A percentile compares a stretch with the other conserved stretches of the same genome.
phyloP scores from a whole-genome alignment of 2,113 vertebrate species.

The Lonchura striata region DNA sequence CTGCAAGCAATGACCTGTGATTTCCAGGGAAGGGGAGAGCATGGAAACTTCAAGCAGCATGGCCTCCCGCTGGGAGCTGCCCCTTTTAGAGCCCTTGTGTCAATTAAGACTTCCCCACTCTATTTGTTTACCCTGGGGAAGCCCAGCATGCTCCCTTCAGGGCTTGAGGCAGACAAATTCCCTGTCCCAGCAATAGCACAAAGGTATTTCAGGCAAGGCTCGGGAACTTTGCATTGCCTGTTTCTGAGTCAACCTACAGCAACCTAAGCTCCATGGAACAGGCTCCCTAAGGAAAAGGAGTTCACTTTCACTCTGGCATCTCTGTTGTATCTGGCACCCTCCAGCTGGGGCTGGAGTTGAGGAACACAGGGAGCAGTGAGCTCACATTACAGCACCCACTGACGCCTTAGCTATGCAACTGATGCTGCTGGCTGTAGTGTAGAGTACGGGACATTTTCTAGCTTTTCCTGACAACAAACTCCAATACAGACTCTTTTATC shows the following conservation, averaged over 20 bases:
- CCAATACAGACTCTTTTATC: not conserved
- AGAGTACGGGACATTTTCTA: not conserved
- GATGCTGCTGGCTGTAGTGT: not conserved
- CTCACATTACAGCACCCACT: not conserved
- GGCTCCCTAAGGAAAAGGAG: not conserved
- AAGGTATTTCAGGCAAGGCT: not conserved
- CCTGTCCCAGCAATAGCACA: not conserved
- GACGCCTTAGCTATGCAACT: not conserved
- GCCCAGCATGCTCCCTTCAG: not conserved
- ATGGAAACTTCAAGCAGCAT: slow-evolving; percentile 34
- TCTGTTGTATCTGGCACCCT: not conserved
- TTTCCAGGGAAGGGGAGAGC: slow-evolving; percentile 33
- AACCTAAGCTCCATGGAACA: not conserved
- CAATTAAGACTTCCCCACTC: slow-evolving; percentile 53
- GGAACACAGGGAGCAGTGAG: not conserved
- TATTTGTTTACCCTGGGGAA: slow-evolving; percentile 56
- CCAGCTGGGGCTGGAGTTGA: not conserved
- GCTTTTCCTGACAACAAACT: not conserved
- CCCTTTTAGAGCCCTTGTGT: slow-evolving; percentile 59
- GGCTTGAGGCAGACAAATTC: not conserved
- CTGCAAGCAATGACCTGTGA: slow-evolving; percentile 44
- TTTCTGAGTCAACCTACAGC: not conserved
- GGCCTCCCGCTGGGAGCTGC: slow-evolving; percentile 3
- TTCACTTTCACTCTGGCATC: not conserved
- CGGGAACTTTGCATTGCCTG: not conserved